A percentile compares a stretch with the other conserved stretches of the same genome.
Evolutionary conservation across 2,113 vertebrate genomes (phyloP).

Genomic region (Amphiprion ocellaris): DNA sequence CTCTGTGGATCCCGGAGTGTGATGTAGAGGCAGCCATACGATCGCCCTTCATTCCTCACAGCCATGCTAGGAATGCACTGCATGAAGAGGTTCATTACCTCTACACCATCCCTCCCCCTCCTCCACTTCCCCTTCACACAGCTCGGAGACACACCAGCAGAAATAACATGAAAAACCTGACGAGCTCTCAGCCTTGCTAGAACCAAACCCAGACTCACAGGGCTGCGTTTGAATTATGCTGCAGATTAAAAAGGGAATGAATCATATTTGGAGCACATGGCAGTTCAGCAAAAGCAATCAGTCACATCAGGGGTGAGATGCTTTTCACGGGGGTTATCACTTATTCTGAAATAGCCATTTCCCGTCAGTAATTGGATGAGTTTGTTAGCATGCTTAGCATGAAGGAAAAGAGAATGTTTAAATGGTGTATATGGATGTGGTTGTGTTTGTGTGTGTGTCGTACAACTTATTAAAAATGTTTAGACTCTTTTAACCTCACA

Average conservation of each 20-base stretch:
- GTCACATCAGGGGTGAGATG: slow-evolving; percentile 50
- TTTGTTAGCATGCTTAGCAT: slow-evolving; percentile 36
- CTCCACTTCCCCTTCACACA: slow-evolving; percentile 50
- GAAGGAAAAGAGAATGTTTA: slow-evolving; percentile 30
- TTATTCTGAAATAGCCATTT: slow-evolving; percentile 54
- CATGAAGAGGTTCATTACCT: slow-evolving; percentile 81
- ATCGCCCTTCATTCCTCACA: slow-evolving; percentile 83
- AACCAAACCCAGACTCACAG: slow-evolving; percentile 14
- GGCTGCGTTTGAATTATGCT: slow-evolving; percentile 37
- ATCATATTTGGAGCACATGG: slow-evolving; percentile 29
- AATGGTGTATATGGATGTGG: slow-evolving; percentile 2
- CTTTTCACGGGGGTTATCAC: slow-evolving; percentile 48
- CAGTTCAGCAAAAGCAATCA: slow-evolving; percentile 47
- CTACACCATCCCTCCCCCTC: slow-evolving; percentile 49
- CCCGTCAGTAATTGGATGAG: slow-evolving; percentile 49
- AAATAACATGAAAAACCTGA: slow-evolving; percentile 33
- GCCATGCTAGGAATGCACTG: slow-evolving; percentile 76
- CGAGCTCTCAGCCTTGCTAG: background rate
- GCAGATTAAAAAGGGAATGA: slow-evolving; percentile 53
- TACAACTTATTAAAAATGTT: slow-evolving; percentile 52
- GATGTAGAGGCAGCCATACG: slow-evolving; percentile 75
- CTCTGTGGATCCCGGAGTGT: slow-evolving; percentile 74
- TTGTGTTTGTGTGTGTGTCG: slow-evolving; percentile 4
- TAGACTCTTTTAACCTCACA: slow-evolving; percentile 33
- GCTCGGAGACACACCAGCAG: slow-evolving; percentile 37